Base-by-base conservation (phyloP, 2,113 vertebrate genomes). In the Planiliza haematocheilus region DNA sequence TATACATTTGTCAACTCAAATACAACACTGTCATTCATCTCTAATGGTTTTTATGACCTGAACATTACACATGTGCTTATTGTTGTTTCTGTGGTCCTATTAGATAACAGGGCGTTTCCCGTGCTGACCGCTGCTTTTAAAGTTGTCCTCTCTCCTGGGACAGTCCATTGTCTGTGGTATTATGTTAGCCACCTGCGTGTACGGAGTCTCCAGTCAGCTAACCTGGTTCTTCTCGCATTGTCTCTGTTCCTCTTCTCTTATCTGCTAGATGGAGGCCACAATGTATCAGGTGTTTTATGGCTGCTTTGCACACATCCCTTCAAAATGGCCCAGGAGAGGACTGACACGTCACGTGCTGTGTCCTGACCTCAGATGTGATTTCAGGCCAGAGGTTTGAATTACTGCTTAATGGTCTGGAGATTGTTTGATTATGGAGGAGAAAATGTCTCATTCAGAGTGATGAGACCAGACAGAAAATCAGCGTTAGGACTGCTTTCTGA, bases 191-290 rank as follows among this genome's bases (percentile, higher is more conserved):
- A 61, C 43, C 21, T 67, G 17, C 2, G 20, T 68, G 48, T 16
- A 21, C 17, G 2, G 8, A 39, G 41, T 83, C 81, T 63, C 65
- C 38, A 6, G 60, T 68, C 49, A 77, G 50, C 55, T 79, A 61
- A 67, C 78, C 84, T 64, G 68, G 14, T 81, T 89, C 45, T 65
- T 83, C 58, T 49, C 45, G 53, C 4, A 17, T 12, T 58, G 42
- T 77, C 37, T 57, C 21, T 56, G 58, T 70, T 70, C 17, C 11
- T 57, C 24, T 36, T 30, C 41, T 58, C 42, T 65, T 72, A 81
- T 83, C 79, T 30, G 38, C 16, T 49, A 1, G 12, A 81, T 71
- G 37, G 55, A 73, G 69, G 64, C 41, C 74, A 63, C n/a, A 24
- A 13, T 30, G 73, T 74, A 65, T 79, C 10, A 30, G 63, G 56